phyloP scores from a whole-genome alignment of 2,888 invertebrate species.

The Mayetiola destructor region DNA sequence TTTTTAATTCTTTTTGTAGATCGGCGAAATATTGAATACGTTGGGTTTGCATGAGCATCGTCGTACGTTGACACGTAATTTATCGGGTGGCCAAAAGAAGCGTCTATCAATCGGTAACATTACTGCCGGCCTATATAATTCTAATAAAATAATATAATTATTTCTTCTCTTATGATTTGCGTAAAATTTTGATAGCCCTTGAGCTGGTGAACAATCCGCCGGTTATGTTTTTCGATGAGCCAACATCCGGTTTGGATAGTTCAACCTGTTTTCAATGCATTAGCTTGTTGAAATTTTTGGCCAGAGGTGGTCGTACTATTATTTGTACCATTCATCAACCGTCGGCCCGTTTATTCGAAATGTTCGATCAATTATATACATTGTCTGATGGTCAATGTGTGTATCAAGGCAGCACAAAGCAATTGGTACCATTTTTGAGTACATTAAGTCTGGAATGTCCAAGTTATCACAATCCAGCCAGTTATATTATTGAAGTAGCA shows the following conservation, averaged over 20 bases:
- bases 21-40: slow-evolving; percentile 81
- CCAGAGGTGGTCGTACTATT: slow-evolving; percentile 81
- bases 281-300: slow-evolving; percentile 71
- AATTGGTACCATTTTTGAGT: slow-evolving; percentile 68
- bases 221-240: slow-evolving; percentile 96
- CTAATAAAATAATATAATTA: too few relatives aligned
- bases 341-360: slow-evolving; percentile 89
- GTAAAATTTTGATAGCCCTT: too few relatives aligned
- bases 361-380: slow-evolving; percentile 91
- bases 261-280: slow-evolving; percentile 93
- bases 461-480: slow-evolving; percentile 93
- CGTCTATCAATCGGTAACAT: slow-evolving; percentile 84
- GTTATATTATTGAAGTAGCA: slow-evolving; percentile 91
- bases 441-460: slow-evolving; percentile 78
- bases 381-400: slow-evolving; percentile 89
- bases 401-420: slow-evolving; percentile 77
- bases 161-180: too few relatives aligned
- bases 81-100: slow-evolving; percentile 92
- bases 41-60: slow-evolving; percentile 74
- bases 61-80: slow-evolving; percentile 76
- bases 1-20: slow-evolving; percentile 39
- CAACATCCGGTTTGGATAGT: slow-evolving; percentile 90
- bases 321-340: slow-evolving; percentile 90
- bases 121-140: too few relatives aligned
- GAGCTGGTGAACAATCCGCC: slow-evolving; percentile 94